A percentile compares a stretch with the other conserved stretches of the same genome.
phyloP scores from a whole-genome alignment of 2,113 vertebrate genomes.

The Ammodramus savannarum region DNA sequence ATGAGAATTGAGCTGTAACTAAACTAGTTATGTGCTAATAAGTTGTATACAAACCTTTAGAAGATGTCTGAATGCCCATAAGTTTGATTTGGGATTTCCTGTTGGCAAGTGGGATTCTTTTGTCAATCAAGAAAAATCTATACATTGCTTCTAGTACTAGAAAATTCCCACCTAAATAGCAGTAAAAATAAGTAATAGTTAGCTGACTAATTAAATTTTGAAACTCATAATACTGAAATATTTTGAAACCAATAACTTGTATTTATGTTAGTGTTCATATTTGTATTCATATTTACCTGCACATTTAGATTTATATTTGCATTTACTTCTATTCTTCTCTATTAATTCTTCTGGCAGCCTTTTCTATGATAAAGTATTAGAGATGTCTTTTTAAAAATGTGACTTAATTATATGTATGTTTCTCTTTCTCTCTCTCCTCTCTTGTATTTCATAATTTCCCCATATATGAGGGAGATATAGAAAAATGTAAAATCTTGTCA shows the following conservation, averaged over 20 bases:
- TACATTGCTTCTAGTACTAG: not conserved
- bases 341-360: not conserved
- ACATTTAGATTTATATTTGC: not conserved
- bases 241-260: not conserved
- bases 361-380: not conserved
- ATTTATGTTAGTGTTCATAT: not conserved
- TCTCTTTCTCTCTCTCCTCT: not conserved
- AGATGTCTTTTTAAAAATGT: not conserved
- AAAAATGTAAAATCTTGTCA: not conserved
- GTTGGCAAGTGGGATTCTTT: not conserved
- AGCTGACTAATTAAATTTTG: not conserved
- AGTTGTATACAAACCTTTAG: not conserved
- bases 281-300: not conserved
- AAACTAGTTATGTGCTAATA: not conserved
- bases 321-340: not conserved
- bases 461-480: not conserved
- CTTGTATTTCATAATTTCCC: not conserved
- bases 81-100: not conserved
- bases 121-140: not conserved
- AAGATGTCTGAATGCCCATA: not conserved
- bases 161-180: not conserved
- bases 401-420: not conserved
- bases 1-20: not conserved
- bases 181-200: not conserved
- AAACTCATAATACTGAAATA: not conserved